Percentiles rank a stretch among this genome's conserved stretches.
phyloP scores from a whole-genome alignment of 2,797 vertebrate genomes.

The Sebastes oblongus region DNA sequence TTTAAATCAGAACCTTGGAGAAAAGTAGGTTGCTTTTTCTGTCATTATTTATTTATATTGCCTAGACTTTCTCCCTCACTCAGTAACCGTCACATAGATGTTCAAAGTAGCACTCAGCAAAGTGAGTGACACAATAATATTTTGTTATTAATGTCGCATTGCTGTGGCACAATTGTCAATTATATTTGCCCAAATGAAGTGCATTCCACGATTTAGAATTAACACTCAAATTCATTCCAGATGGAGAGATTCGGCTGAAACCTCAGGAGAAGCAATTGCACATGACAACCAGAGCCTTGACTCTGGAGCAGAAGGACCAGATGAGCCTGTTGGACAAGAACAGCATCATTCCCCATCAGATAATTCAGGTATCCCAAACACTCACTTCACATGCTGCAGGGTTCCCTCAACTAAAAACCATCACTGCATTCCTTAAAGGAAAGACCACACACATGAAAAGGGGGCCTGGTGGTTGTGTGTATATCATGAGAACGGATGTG shows the following conservation, averaged over 20 bases:
- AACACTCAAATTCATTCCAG: conserved; percentile 65
- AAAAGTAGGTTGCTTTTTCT: conserved; percentile 85
- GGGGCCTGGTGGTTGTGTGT: conserved; percentile 12
- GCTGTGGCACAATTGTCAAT: neutral
- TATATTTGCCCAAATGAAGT: neutral
- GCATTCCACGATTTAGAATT: neutral
- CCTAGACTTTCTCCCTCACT: neutral
- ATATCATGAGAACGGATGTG: conserved; percentile 21
- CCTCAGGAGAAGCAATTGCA: conserved; percentile 75
- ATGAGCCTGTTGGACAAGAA: conserved; percentile 58
- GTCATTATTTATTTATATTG: neutral
- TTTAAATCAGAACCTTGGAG: conserved; percentile 82
- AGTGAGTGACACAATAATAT: neutral
- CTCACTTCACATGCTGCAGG: neutral
- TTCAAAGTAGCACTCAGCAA: neutral
- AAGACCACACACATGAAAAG: neutral
- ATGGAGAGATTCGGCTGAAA: conserved; percentile 80
- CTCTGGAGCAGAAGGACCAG: conserved; percentile 63
- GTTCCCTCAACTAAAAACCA: neutral
- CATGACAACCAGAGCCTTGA: conserved; percentile 71
- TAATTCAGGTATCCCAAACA: conserved; percentile 24
- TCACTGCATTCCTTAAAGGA: conserved; percentile 5
- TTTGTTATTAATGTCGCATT: neutral
- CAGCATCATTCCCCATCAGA: conserved; percentile 45
- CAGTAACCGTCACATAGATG: neutral